phyloP scores from a whole-genome alignment of 1,140 invertebrate species.

The Ostrea denselamellosa region DNA sequence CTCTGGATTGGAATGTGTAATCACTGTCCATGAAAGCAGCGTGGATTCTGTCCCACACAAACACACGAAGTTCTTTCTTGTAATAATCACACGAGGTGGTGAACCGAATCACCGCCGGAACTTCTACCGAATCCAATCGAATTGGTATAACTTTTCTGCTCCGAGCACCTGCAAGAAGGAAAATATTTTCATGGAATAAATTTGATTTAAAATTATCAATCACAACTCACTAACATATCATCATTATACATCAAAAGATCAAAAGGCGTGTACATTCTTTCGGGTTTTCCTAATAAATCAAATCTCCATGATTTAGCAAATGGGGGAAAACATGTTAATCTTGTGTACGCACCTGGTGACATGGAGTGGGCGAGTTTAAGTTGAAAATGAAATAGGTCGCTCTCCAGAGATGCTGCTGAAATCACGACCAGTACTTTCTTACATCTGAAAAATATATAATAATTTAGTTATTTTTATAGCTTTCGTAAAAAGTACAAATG shows the following conservation, averaged over 20 bases:
- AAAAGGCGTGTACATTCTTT: not conserved
- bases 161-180: conserved; percentile 28
- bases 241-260: conserved; percentile 1
- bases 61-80: conserved; percentile 2
- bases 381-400: conserved; percentile 41
- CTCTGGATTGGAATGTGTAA: not conserved
- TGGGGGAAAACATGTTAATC: not conserved
- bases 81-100: conserved; percentile 42
- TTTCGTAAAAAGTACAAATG: too few relatives aligned
- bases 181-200: not conserved
- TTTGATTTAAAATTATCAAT: not conserved
- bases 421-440: conserved; percentile 38
- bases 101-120: conserved; percentile 24
- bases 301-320: not conserved
- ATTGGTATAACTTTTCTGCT: conserved; percentile 35
- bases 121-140: conserved; percentile 13
- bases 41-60: conserved; percentile 38
- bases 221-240: not conserved
- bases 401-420: conserved; percentile 21
- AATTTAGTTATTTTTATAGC: too few relatives aligned
- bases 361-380: conserved; percentile 36
- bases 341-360: conserved; percentile 20
- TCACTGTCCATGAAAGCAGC: conserved; percentile 31
- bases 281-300: conserved; percentile 17
- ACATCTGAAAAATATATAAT: not conserved